Percentiles rank a stretch among this genome's conserved stretches.
These are phyloP conservation scores for Larimichthys polyactis DNA, from an alignment of 2,113 vertebrate species.

Conservation along the genomic window DNA sequence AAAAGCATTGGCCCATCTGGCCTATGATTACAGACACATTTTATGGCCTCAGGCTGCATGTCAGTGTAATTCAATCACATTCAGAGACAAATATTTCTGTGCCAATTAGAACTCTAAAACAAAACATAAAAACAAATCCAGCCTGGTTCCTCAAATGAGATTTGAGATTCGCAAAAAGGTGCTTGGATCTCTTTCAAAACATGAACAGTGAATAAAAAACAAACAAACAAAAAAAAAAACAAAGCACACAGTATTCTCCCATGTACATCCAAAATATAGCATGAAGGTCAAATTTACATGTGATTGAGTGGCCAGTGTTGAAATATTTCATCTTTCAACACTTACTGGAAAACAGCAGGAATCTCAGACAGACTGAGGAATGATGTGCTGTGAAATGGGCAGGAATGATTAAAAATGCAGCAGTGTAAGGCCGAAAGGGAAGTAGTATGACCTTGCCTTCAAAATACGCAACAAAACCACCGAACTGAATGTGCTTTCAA, in stretches of 20 bases:
- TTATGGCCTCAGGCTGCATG: not conserved
- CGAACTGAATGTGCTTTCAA: slow-evolving; percentile 57
- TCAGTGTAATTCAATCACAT: slow-evolving; percentile 9
- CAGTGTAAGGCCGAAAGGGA: slow-evolving; percentile 41
- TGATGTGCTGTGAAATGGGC: not conserved
- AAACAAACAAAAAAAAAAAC: not conserved
- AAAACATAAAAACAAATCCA: slow-evolving; percentile 1
- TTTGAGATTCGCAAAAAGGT: not conserved
- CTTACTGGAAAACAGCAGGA: not conserved
- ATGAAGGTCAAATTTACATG: not conserved
- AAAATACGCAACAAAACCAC: slow-evolving; percentile 22
- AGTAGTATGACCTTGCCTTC: slow-evolving; percentile 29
- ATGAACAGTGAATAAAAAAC: not conserved
- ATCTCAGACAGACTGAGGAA: slow-evolving; percentile 12
- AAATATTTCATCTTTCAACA: not conserved
- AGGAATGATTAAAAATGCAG: slow-evolving; percentile 1
- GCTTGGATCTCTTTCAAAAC: not conserved
- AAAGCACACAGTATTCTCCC: not conserved
- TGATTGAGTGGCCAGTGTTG: not conserved
- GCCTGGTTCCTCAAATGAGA: slow-evolving; percentile 12
- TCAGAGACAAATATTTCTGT: not conserved
- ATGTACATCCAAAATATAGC: not conserved
- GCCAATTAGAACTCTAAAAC: not conserved
- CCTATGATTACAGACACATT: not conserved
- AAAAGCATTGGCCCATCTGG: not conserved